Conservation (phyloP, 2,113 vertebrate species). For the Hepsetus odoe region DNA sequence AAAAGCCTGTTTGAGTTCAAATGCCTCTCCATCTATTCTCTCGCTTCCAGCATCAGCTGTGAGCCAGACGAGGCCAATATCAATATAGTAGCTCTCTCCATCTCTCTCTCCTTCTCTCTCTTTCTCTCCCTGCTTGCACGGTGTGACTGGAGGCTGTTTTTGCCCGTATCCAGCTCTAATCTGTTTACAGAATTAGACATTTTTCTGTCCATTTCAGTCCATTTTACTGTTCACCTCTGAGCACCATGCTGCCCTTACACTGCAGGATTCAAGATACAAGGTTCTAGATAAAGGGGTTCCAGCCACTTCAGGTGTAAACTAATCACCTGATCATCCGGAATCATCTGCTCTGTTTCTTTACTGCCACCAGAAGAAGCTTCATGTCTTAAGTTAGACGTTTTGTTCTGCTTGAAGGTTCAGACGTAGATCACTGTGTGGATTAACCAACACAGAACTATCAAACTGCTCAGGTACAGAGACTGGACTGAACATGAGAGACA, state of each 20-base stretch:
- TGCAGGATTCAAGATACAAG: too few relatives aligned
- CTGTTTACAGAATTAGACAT: conserved; percentile 36
- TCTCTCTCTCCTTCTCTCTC: conserved; percentile 12
- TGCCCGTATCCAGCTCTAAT: conserved; percentile 25
- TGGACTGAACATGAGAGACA: too few relatives aligned
- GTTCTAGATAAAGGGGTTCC: too few relatives aligned
- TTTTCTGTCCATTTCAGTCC: not conserved
- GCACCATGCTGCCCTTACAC: not conserved
- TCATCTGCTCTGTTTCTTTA: too few relatives aligned
- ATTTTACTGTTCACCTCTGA: not conserved
- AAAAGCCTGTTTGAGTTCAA: conserved; percentile 73
- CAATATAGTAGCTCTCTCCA: not conserved
- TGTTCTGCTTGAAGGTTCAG: too few relatives aligned
- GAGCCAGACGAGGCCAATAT: conserved; percentile 51
- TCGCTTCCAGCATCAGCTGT: conserved; percentile 56
- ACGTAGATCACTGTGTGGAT: too few relatives aligned
- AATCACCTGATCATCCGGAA: too few relatives aligned
- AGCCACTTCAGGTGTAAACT: too few relatives aligned
- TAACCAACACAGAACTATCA: too few relatives aligned
- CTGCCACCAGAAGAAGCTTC: too few relatives aligned
- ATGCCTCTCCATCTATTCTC: conserved; percentile 65
- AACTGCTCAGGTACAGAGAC: too few relatives aligned
- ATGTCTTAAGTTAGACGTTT: too few relatives aligned
- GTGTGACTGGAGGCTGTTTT: conserved; percentile 25
- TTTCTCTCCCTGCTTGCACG: not conserved